These are phyloP conservation scores for Tamias sibiricus DNA, from an alignment of 2,113 vertebrate genomes.

Conservation along the genomic window DNA sequence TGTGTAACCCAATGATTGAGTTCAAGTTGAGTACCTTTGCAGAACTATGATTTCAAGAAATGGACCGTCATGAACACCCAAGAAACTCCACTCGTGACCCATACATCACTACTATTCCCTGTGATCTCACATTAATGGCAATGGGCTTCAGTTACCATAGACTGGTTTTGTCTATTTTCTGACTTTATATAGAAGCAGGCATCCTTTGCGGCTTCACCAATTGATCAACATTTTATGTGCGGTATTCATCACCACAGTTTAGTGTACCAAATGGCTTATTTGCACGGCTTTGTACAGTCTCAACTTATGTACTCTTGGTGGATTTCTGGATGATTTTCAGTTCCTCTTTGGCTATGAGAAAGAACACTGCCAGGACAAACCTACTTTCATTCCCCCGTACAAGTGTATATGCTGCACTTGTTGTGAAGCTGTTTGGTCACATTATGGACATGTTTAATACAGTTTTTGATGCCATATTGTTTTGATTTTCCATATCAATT, in stretches of 20 bases:
- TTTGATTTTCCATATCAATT: background rate
- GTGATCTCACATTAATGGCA: rapidly evolving
- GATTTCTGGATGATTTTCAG: background rate
- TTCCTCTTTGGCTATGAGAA: background rate
- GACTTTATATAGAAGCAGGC: background rate
- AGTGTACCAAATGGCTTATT: background rate
- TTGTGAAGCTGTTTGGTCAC: background rate
- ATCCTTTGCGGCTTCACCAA: background rate
- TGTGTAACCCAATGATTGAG: background rate
- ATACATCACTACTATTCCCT: too few relatives aligned
- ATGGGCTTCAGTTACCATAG: background rate
- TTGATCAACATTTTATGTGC: background rate
- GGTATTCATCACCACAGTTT: background rate
- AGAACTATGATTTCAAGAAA: background rate
- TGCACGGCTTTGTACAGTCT: background rate
- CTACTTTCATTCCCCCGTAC: background rate
- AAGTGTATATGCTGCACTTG: background rate
- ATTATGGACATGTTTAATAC: background rate
- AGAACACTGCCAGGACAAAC: background rate
- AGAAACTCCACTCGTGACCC: rapidly evolving
- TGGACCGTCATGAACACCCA: background rate
- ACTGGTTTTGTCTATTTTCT: background rate
- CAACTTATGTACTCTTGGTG: background rate
- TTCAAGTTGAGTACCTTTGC: background rate
- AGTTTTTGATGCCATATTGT: background rate